Evolutionary conservation across 2,888 invertebrate genomes (phyloP).

Genomic region (Lepidocyrtoides sp.): DNA sequence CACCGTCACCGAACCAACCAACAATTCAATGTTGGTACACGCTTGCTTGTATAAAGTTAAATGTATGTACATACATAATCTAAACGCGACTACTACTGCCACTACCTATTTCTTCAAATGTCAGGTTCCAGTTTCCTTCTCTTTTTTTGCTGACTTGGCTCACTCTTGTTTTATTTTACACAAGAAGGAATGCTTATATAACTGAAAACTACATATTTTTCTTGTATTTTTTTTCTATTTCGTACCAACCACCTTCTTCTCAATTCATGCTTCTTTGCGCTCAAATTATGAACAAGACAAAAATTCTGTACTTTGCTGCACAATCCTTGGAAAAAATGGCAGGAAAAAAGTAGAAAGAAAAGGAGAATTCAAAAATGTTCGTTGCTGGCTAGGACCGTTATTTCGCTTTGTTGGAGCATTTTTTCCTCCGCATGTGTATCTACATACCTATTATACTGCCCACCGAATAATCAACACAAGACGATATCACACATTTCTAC

Average conservation of each 20-base stretch:
- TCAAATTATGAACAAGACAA: constrained; percentile 64
- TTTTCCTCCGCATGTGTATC: neutral
- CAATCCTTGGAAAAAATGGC: constrained; percentile 13
- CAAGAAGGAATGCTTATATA: constrained; percentile 31
- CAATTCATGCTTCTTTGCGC: constrained; percentile 68
- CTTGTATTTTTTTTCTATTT: constrained; percentile 6
- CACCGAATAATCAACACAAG: neutral
- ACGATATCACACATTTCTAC: neutral
- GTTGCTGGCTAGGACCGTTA: neutral
- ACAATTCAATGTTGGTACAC: too few species aligned
- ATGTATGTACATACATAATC: neutral
- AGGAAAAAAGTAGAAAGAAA: too few species aligned
- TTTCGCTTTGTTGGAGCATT: constrained; percentile 7
- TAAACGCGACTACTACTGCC: too few species aligned
- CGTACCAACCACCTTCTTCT: too few species aligned
- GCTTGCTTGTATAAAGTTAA: neutral
- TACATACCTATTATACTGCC: neutral
- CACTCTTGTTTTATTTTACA: constrained; percentile 17
- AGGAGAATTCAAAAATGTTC: constrained; percentile 48
- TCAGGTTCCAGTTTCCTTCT: constrained; percentile 58
- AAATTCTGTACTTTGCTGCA: constrained; percentile 37
- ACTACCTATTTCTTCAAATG: constrained; percentile 66
- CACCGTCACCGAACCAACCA: neutral
- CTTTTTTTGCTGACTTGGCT: constrained; percentile 51
- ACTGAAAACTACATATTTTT: constrained; percentile 41